phyloP scores from a whole-genome alignment of 2,797 vertebrate species.

The Rousettus madagascariensis region DNA sequence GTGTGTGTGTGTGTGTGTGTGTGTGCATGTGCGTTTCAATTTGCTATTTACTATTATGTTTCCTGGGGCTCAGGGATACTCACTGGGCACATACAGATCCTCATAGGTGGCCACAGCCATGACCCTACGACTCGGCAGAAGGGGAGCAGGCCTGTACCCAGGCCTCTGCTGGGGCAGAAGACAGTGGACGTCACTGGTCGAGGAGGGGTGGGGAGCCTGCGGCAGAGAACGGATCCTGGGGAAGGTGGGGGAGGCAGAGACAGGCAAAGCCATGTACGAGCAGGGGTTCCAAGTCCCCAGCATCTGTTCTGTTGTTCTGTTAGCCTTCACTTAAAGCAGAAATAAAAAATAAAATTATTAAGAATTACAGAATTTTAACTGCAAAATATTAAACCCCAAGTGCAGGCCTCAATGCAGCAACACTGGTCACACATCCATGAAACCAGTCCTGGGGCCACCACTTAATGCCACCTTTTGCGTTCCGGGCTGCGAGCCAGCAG shows the following conservation, averaged over 20 bases:
- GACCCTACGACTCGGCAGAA: not conserved
- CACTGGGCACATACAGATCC: not conserved
- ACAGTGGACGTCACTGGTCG: not conserved
- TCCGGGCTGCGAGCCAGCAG: not conserved
- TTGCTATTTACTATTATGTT: not conserved
- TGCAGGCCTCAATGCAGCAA: accelerated
- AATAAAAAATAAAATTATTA: conserved; percentile 15
- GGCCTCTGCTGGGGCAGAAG: not conserved
- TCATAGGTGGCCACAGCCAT: not conserved
- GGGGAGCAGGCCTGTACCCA: not conserved
- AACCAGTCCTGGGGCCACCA: not conserved
- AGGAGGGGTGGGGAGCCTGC: too few relatives aligned
- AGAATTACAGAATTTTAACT: not conserved
- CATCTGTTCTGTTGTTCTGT: not conserved
- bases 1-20: too few relatives aligned
- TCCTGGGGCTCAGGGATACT: not conserved
- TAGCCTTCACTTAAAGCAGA: not conserved
- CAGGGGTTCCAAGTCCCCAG: not conserved
- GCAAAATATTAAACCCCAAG: not conserved
- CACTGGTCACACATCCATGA: not conserved
- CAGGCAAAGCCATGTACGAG: accelerated
- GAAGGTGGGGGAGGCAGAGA: not conserved
- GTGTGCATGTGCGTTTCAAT: not conserved
- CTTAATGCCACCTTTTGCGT: not conserved
- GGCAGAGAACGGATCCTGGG: not conserved